Evolutionary conservation across 2,797 vertebrate genomes (phyloP), one percentile per base, ranked within the genome.

Genomic region (Champsocephalus gunnari): DNA sequence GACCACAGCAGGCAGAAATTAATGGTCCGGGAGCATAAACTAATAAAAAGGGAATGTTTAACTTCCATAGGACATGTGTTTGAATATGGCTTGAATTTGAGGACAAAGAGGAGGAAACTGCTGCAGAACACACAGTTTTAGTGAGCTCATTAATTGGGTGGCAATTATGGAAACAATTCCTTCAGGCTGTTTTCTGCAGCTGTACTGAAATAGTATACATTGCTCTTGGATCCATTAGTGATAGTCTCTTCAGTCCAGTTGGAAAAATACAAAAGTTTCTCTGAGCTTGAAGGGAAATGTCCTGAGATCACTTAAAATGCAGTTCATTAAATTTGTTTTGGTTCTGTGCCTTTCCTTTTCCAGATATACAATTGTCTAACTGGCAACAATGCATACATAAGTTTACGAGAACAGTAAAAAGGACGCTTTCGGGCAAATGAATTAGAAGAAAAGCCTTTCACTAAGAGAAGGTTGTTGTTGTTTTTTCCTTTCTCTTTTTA

Each of bases 71-170:
- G 85, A 87, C 78, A 87, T 53, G 79, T 87, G 82, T 82, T 69
- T 60, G 78, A 80, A 83, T 80, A 62, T 74, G 59, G 61, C 58
- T 76, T n/a, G 55, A 83, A 81, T 89, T 82, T 82, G 74, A 79
- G 82, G 86, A 88, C 86, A 91, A 87, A 86, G 75, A 64, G 48
- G 56, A 79, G 38, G 47, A 85, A 80, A 74, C 38, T 54, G 82
- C 90, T 87, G 73, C 76, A 86, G 84, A 84, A 89, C 77, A 78
- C 28, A 66, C 21, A 28, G 51, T 87, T 90, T 88, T 80, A 55
- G 79, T 82, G 77, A 66, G 79, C 81, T 91, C 83, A 87, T 92
- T 93, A 92, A 92, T 90, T 92, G 79, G 70, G 66, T 62, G 59
- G 81, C 82, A 88, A 91, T 92, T 89, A 92, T 77, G 71, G 83